Evolutionary conservation across 2,888 invertebrate species (phyloP).

Genomic region (Pollenia angustigena): DNA sequence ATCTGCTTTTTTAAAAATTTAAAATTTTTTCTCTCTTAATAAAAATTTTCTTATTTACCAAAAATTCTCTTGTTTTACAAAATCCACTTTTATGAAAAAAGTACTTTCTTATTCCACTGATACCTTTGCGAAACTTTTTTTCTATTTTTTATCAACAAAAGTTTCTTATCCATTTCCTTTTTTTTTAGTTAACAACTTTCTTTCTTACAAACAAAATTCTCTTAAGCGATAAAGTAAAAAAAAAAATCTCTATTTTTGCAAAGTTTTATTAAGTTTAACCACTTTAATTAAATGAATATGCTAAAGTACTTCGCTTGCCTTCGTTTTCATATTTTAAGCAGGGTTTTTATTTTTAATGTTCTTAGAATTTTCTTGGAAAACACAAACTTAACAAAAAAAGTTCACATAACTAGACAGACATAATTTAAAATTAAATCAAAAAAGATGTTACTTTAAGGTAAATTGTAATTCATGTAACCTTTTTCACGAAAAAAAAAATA

Average conservation of each 20-base stretch:
- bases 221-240: neutral
- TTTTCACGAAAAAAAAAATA: neutral
- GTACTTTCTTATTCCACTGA: too few relatives aligned
- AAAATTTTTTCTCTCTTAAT: too few relatives aligned
- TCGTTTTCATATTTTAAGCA: neutral
- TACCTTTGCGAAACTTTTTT: too few relatives aligned
- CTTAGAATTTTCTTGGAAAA: neutral
- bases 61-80: too few relatives aligned
- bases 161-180: neutral
- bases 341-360: neutral
- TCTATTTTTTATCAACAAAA: neutral
- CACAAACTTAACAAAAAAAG: neutral
- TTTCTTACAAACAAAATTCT: neutral
- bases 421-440: neutral
- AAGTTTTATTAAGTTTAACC: conserved; percentile 2
- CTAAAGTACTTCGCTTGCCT: neutral
- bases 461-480: neutral
- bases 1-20: too few relatives aligned
- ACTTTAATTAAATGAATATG: conserved; percentile 23
- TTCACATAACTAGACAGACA: neutral
- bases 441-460: neutral
- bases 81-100: too few relatives aligned
- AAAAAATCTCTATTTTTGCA: neutral
- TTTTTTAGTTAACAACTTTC: neutral
- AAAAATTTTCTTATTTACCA: too few relatives aligned